These are phyloP conservation scores for Camelus bactrianus DNA, from an alignment of 2,113 vertebrate species.

Conservation along the genomic window DNA sequence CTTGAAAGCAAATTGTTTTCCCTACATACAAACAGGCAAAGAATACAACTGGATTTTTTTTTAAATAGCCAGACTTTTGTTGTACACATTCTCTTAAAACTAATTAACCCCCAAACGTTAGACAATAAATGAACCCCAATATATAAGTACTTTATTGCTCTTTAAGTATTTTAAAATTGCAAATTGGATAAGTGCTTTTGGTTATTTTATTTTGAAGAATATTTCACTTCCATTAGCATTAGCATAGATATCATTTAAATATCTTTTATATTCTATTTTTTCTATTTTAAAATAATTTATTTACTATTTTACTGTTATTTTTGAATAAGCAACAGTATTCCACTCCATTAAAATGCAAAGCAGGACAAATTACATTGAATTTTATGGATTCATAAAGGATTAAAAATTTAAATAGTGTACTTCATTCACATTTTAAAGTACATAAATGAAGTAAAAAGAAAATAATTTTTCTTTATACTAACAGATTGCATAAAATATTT, in stretches of 20 bases:
- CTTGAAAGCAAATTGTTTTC: background rate
- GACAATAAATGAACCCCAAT: background rate
- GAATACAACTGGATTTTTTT: background rate
- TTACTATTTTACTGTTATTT: background rate
- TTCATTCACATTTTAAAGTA: background rate
- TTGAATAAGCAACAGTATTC: background rate
- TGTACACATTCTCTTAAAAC: background rate
- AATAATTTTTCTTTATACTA: background rate
- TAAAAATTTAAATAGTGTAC: background rate
- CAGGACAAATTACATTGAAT: background rate
- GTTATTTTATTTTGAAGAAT: background rate
- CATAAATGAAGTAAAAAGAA: background rate
- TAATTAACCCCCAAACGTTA: background rate
- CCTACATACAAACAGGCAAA: background rate
- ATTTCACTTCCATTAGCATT: background rate
- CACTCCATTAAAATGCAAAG: background rate
- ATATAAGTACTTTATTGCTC: background rate
- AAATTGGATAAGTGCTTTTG: background rate
- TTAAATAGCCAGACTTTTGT: background rate
- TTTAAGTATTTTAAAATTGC: background rate
- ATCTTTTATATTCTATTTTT: background rate
- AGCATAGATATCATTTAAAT: background rate
- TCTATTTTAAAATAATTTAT: background rate
- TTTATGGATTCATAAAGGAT: background rate
- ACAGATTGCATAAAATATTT: background rate